Evolutionary conservation across 2,888 invertebrate genomes (phyloP), one percentile per base, ranked within the genome.

Genomic region (Neuroscelio doddi): DNA sequence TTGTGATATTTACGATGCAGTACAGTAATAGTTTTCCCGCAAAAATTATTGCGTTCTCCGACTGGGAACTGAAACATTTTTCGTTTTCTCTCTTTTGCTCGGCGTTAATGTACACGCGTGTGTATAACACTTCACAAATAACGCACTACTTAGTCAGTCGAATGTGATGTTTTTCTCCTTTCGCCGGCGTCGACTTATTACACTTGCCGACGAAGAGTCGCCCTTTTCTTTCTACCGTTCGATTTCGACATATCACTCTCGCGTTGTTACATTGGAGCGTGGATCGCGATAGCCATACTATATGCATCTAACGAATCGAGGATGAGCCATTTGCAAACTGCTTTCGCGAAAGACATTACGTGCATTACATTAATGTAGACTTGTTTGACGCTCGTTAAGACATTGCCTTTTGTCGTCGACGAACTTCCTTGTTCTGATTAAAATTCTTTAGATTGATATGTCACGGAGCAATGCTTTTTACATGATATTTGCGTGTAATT

Each of bases 21-120:
- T 50, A 47, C 53, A 61, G 66, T 69, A 72, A 72, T 70, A 70
- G 70, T 70, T 70, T 72, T 66, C 69, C 59, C 58, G 64, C 64
- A 58, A 53, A 62, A 41, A 59, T 59, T 53, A 64, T 64, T 64
- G 39, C 49, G 36, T 53, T 27, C 32, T 42, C 46, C 47, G 41
- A n/a, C n/a, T n/a, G n/a, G n/a, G n/a, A 36, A 39, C 17, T 15
- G 30, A 29, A 24, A 14, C 38, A 34, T 64, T 53, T 58, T 53
- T 49, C 51, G 42, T 64, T 64, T 47, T 52, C 52, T 52, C 47
- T 44, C 47, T 24, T 34, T 52, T 42, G 41, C 46, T n/a, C 14
- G 12, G 44, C n/a, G 26, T 44, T 34, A 52, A 34, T 41, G 17
- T 21, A 34, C 27, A 24, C 12, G 10, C 27, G 27, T 26, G 26